Base-by-base conservation (phyloP, 2,797 vertebrate species). In the Apogon hyalosoma region DNA sequence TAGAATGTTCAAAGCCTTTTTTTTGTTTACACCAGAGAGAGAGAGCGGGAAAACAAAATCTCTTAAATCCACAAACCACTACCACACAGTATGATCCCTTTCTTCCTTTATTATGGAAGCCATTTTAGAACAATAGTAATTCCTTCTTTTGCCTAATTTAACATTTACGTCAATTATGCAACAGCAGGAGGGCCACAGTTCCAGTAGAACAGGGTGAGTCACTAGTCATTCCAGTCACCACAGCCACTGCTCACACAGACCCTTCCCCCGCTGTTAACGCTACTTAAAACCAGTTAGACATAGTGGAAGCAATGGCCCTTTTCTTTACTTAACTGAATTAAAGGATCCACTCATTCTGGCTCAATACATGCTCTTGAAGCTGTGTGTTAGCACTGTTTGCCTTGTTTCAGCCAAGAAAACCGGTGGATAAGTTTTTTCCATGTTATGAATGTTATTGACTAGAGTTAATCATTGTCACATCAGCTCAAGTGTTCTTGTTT, bases 151-250 rank as follows among this genome's bases (percentile, higher is more conserved):
- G 33, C 16, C 16, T 0, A 13, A 79, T 73, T 80, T 55, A 53
- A 74, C 69, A 16, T 40, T 13, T 58, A 60, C 49, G 63, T 8
- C 10, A 61, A 70, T 79, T 65, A 82, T 43, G 39, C 63, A 78
- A 66, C 36, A 56, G 55, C 42, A 31, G 68, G 69, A 56, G 55
- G 66, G 70, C 56, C 2, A 18, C 10, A 0, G 12, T 77, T 80
- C 73, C 69, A 65, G 74, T 70, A 38, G 16, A 52, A 55, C 69
- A 21, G 63, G 68, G 75, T 85, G 86, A 90, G 77, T 87, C 83
- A 82, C 62, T 62, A 1, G 40, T 69, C 19, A 14, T 65, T 79
- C 47, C 55, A 31, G 41, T 62, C 69, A 50, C 19, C 46, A 42
- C 8, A n/a, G 63, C 31, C 15, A 19, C 57, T 16, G 28, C 28